These are phyloP conservation scores for Nebria salina DNA, from an alignment of 2,888 invertebrate species.

Conservation along the genomic window DNA sequence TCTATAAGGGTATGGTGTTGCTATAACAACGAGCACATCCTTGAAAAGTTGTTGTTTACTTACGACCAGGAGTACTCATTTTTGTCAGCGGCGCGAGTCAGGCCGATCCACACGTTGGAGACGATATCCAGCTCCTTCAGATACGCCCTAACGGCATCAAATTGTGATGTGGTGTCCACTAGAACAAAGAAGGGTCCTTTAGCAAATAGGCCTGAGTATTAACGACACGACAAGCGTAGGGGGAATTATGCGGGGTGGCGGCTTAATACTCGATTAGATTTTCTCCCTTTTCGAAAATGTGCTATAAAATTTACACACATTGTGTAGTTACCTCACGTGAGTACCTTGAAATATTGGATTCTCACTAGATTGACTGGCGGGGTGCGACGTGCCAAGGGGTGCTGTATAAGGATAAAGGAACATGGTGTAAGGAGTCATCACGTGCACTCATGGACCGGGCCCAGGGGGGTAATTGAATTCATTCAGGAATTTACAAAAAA, in stretches of 20 bases:
- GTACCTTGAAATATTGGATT: slow-evolving; percentile 1
- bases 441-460: not conserved
- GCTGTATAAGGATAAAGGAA: not conserved
- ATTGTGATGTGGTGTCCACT: slow-evolving; percentile 82
- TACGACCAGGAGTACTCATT: slow-evolving; percentile 82
- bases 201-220: not conserved
- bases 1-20: not conserved
- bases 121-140: slow-evolving; percentile 80
- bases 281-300: not conserved
- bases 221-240: not conserved
- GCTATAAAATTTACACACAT: not conserved
- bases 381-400: not conserved
- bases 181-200: slow-evolving; percentile 59
- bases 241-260: not conserved
- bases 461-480: not conserved
- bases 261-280: not conserved
- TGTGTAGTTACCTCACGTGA: not conserved
- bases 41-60: slow-evolving; percentile 59
- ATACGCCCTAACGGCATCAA: slow-evolving; percentile 80
- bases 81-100: slow-evolving; percentile 76
- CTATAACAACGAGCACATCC: not conserved
- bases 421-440: slow-evolving; percentile 1
- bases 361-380: not conserved
- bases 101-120: slow-evolving; percentile 81
- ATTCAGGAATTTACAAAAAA: not conserved